Conservation (phyloP, 2,113 vertebrate species). For the Cryptotis parvus region DNA sequence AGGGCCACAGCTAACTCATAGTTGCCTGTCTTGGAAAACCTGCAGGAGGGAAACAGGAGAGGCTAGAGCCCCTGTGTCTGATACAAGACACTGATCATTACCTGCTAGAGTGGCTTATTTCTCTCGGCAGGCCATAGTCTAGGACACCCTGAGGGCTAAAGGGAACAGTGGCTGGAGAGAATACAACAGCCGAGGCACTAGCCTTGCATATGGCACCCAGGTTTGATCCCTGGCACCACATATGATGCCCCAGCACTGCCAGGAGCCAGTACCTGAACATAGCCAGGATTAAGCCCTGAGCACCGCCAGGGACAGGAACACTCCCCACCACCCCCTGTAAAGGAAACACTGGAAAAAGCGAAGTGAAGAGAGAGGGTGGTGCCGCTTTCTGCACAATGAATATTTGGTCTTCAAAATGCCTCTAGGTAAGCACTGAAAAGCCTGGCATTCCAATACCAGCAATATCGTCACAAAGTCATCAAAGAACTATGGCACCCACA, state of each 20-base stretch:
- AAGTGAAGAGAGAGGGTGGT: fast-evolving
- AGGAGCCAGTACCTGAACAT: too few relatives aligned
- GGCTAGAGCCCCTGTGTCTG: neutral
- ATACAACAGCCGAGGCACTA: too few relatives aligned
- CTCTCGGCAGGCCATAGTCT: too few relatives aligned
- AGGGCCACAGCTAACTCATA: conserved; percentile 94
- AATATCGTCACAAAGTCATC: neutral
- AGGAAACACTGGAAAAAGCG: neutral
- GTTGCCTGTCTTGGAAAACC: conserved; percentile 94
- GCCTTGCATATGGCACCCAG: too few relatives aligned
- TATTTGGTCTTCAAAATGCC: neutral
- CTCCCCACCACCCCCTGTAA: neutral
- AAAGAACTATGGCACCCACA: neutral
- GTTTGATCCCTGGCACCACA: too few relatives aligned
- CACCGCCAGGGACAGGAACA: too few relatives aligned
- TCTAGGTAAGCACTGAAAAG: neutral
- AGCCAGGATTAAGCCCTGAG: neutral
- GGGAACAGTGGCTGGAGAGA: neutral
- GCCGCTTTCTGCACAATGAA: neutral
- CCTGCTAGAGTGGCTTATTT: too few relatives aligned
- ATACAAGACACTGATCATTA: too few relatives aligned
- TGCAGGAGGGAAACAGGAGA: conserved; percentile 44
- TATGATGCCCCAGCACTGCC: too few relatives aligned
- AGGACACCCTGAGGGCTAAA: neutral
- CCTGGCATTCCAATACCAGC: neutral